Evolutionary conservation across 37 sponge, comb jelly and placozoan species (phyloP), one percentile per base, ranked within the genome.

Genomic region (Cliona cf. orientalis): DNA sequence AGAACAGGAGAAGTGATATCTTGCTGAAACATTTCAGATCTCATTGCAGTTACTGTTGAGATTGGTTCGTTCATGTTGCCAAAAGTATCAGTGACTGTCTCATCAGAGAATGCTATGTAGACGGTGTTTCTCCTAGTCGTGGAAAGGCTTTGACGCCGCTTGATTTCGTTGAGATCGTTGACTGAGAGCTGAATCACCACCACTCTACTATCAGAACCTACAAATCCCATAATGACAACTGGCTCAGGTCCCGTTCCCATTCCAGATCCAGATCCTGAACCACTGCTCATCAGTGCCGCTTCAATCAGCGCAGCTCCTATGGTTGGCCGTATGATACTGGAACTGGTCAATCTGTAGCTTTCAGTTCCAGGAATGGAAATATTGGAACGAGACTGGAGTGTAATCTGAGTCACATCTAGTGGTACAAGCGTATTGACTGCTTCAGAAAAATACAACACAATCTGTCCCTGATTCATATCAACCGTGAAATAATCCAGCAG

Each of bases 131-230:
- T 58, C 5, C 69, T n/a, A 19, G 78, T 73, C 4, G 85, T 85
- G 40, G 97, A 91, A 11, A 96, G 81, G 3, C 23, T 42, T 57
- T 58, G 43, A 0, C 49, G 55, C 19, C 73, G 42, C 71, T 96
- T 96, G 56, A 96, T 89, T 40, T 81, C 91, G 67, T 96, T 96
- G 41, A 96, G 83, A 55, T 96, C 97, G 32, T 64, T 37, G 26
- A 58, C 44, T 17, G 93, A 92, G 2, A 92, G 71, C 66, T 82
- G 58, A 7, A 92, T 67, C 32, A 88, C 74, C n/a, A 88, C 86
- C 31, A 88, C 81, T 26, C 81, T 34, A 72, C 89, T 84, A 22
- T 71, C 59, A 22, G 93, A 92, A 14, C 85, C 86, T 22, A 7
- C 74, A 58, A 84, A 80, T 4, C 55, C 65, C 25, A 55, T 26